These are phyloP conservation scores for Actinia tenebrosa DNA, from an alignment of 64 coral and sea anemone genomes.

Conservation along the genomic window DNA sequence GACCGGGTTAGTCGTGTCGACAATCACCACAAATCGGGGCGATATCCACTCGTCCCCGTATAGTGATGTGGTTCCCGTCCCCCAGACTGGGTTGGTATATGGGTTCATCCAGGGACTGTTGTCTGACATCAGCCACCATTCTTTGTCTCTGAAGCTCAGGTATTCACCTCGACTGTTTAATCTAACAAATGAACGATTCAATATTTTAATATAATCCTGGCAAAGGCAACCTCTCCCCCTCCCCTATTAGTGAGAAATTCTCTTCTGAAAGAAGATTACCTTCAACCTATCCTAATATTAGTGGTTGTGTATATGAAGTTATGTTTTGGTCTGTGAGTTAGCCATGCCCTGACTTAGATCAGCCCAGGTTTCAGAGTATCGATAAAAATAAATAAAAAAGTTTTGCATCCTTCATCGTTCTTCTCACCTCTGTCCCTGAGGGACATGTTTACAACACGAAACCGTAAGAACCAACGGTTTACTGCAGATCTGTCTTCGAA, in stretches of 20 bases:
- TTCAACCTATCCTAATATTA: too few relatives aligned
- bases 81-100: slow-evolving; percentile 54
- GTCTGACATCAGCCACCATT: slow-evolving; percentile 69
- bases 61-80: slow-evolving; percentile 52
- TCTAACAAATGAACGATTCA: slow-evolving; percentile 4
- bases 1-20: slow-evolving; percentile 51
- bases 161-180: slow-evolving; percentile 69
- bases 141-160: slow-evolving; percentile 60
- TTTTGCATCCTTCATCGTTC: neutral
- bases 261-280: too few relatives aligned
- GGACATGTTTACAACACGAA: slow-evolving; percentile 79
- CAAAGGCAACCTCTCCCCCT: too few relatives aligned
- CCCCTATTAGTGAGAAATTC: too few relatives aligned
- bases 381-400: too few relatives aligned
- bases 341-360: too few relatives aligned
- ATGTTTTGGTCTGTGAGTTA: too few relatives aligned
- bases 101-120: slow-evolving; percentile 70
- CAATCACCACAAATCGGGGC: slow-evolving; percentile 59
- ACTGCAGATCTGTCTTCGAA: slow-evolving; percentile 53
- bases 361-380: too few relatives aligned
- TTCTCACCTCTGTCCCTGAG: slow-evolving; percentile 72
- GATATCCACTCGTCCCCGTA: slow-evolving; percentile 62
- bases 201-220: neutral
- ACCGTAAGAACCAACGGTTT: slow-evolving; percentile 47
- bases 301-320: too few relatives aligned